A percentile compares a stretch with the other conserved stretches of the same genome.
Evolutionary conservation across 2,113 vertebrate genomes (phyloP).

Genomic region (Pelecanoides urinatrix): DNA sequence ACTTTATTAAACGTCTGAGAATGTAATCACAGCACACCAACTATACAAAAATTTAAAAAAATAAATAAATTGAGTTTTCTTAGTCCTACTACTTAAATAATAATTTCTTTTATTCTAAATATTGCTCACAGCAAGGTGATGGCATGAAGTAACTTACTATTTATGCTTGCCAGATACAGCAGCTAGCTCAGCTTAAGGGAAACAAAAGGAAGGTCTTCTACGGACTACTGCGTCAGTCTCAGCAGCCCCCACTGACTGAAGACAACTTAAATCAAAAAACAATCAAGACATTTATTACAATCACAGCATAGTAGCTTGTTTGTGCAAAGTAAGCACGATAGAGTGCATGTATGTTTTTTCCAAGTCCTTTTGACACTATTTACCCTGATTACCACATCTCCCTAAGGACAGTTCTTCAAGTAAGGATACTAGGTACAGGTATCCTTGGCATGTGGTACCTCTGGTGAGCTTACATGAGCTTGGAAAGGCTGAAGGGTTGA

Average conservation of each 20-base stretch:
- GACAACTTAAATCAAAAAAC: neutral
- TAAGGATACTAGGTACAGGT: neutral
- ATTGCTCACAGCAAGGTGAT: neutral
- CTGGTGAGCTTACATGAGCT: neutral
- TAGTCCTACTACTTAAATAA: neutral
- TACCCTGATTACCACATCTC: neutral
- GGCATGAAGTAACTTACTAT: neutral
- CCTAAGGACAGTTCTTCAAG: neutral
- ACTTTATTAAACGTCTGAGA: neutral
- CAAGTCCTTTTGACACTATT: neutral
- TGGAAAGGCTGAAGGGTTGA: neutral
- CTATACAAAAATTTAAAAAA: neutral
- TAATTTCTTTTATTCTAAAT: neutral
- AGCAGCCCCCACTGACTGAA: neutral
- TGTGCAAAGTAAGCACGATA: neutral
- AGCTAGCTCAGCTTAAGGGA: neutral
- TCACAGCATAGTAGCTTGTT: fast-evolving
- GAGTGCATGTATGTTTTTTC: neutral
- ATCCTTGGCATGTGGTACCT: neutral
- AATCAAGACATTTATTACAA: neutral
- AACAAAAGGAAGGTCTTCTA: neutral
- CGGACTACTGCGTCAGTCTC: neutral
- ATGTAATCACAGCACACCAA: neutral
- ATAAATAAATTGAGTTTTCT: neutral
- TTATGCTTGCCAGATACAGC: neutral